Percentiles rank a stretch among this genome's conserved stretches.
These are phyloP conservation scores for Nerophis ophidion DNA, from an alignment of 2,113 vertebrate genomes.

Conservation along the genomic window DNA sequence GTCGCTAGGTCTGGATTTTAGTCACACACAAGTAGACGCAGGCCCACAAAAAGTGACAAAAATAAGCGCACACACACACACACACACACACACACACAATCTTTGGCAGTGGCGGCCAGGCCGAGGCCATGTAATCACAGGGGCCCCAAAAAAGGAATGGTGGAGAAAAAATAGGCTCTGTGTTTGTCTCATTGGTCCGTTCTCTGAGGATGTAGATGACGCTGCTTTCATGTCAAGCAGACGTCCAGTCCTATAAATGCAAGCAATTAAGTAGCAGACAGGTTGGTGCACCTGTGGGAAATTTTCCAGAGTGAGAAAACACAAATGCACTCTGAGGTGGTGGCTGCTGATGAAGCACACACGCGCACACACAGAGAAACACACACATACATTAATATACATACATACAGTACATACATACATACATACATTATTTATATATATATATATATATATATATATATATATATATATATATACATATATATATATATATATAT, in stretches of 20 bases:
- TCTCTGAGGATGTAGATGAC: slow-evolving; percentile 10
- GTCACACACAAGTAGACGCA: slow-evolving; percentile 5
- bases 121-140: slow-evolving; percentile 51
- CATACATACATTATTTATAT: too few species aligned
- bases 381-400: too few species aligned
- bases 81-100: slow-evolving; percentile 2
- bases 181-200: slow-evolving; percentile 7
- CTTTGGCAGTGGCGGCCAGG: slow-evolving; percentile 14
- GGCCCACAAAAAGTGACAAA: not conserved
- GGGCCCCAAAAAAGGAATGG: slow-evolving; percentile 45
- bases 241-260: slow-evolving; percentile 24
- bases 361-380: too few species aligned
- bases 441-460: too few species aligned
- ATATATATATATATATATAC: too few species aligned
- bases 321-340: too few species aligned
- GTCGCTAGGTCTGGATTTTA: slow-evolving; percentile 19
- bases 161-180: slow-evolving; percentile 44
- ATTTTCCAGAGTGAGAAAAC: too few species aligned
- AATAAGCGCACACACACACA: slow-evolving; percentile 1
- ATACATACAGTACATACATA: too few species aligned
- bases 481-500: too few species aligned
- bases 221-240: too few species aligned
- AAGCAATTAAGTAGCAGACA: slow-evolving; percentile 37
- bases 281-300: not conserved
- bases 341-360: too few species aligned